Evolutionary conservation across 1,140 invertebrate genomes (phyloP), one percentile per base, ranked within the genome.

Genomic region (Belonocnema kinseyi): DNA sequence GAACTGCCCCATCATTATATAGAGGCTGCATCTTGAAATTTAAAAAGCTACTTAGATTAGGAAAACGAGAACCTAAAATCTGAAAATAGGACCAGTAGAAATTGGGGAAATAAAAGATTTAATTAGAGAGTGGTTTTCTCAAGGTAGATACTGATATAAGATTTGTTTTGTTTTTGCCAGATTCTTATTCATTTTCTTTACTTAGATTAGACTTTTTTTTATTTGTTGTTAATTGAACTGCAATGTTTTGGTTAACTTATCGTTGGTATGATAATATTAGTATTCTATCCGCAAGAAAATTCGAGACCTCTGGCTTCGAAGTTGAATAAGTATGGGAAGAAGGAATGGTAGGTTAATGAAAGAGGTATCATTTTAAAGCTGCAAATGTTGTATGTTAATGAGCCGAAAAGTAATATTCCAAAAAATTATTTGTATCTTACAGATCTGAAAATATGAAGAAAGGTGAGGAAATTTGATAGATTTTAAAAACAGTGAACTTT

Each of bases 141-240:
- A n/a, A 66, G 61, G 61, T 40, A 26, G 40, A 11, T 21, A 13
- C 33, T 16, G 0, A 14, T 14, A 61, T 12, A 56, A 46, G 40
- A 11, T 46, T 46, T 46, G 40, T 46, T 46, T 56, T 17, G 6
- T 19, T 13, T 14, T 66, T 66, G 58, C 12, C 14, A 33, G 58
- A 14, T 61, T 6, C 3, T 7, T 40, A 7, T 14, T 66, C 6
- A 0, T 56, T 75, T 52, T 54, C n/a, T 14, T 16, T n/a, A 66
- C 33, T 40, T 11, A 26, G 0, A 13, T 46, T 3, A 10, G n/a
- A 66, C 26, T 40, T 66, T 33, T n/a, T 40, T 66, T 66, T 26
- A 40, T 66, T 66, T 66, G 46, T 46, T 40, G 26, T 33, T 66
- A 8, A 66, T 40, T 33, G 26, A 16, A 66, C 61, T 66, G n/a